Evolutionary conservation across 2,797 vertebrate species (phyloP).

Genomic region (Okamejei kenojei): DNA sequence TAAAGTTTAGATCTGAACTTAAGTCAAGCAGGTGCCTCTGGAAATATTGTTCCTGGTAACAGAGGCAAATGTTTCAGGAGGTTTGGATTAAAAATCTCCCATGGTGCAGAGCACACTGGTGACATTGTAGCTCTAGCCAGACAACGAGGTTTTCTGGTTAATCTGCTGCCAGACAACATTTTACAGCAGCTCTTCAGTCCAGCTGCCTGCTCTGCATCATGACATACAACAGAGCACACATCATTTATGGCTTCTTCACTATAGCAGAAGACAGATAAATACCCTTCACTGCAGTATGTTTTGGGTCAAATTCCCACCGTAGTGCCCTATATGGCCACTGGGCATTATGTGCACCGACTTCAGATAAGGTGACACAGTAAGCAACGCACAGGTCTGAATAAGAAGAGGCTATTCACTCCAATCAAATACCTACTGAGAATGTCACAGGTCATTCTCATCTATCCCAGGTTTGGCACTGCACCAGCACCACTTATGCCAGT

Average conservation of each 20-base stretch:
- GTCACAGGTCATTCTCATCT: background rate
- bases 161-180: conserved; percentile 33
- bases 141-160: conserved; percentile 16
- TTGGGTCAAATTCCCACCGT: background rate
- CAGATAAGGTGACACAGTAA: background rate
- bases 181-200: conserved; percentile 25
- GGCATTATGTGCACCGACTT: background rate
- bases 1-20: conserved; percentile 19
- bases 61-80: conserved; percentile 16
- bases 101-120: conserved; percentile 22
- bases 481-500: background rate
- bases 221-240: conserved; percentile 26
- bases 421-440: background rate
- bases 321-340: background rate
- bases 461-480: background rate
- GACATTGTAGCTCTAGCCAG: conserved; percentile 29
- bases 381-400: background rate
- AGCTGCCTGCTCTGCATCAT: conserved; percentile 20
- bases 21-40: conserved; percentile 17
- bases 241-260: background rate
- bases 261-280: conserved; percentile 8
- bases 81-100: conserved; percentile 33
- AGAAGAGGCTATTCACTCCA: background rate
- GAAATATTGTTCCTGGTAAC: conserved; percentile 18
- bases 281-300: background rate